Conservation (phyloP, 2,113 vertebrate species). For the Oryzias woworae region DNA sequence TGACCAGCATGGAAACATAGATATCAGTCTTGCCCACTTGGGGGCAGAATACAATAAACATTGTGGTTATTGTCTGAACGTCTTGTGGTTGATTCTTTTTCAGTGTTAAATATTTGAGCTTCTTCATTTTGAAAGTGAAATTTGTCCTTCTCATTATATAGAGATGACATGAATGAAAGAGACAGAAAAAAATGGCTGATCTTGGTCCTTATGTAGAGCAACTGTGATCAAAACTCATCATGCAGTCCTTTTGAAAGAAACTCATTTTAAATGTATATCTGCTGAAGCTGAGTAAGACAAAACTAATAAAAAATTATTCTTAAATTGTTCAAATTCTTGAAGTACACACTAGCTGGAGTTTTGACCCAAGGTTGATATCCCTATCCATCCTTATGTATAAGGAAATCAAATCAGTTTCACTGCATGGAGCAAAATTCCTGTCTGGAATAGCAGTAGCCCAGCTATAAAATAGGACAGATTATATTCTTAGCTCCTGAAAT, state of each 20-base stretch:
- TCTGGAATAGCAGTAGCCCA: slow-evolving; percentile 60
- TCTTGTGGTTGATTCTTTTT: neutral
- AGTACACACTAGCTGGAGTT: slow-evolving; percentile 31
- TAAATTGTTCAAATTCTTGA: slow-evolving; percentile 13
- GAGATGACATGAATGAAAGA: neutral
- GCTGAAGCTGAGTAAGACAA: no score
- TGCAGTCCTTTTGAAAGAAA: neutral
- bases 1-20: slow-evolving; percentile 10
- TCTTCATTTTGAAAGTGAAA: neutral
- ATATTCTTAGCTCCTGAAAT: slow-evolving; percentile 58
- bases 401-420: slow-evolving; percentile 74
- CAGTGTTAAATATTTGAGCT: neutral
- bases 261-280: neutral
- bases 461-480: slow-evolving; percentile 70
- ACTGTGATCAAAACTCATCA: neutral
- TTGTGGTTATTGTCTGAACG: neutral
- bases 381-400: slow-evolving; percentile 50
- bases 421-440: slow-evolving; percentile 63
- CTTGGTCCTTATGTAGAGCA: neutral
- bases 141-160: neutral
- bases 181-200: neutral
- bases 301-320: no score
- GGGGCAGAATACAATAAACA: neutral
- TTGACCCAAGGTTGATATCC: slow-evolving; percentile 36
- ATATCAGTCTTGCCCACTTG: neutral